These are phyloP conservation scores for Archips crataeganus DNA, from an alignment of 2,888 invertebrate genomes.

Conservation along the genomic window DNA sequence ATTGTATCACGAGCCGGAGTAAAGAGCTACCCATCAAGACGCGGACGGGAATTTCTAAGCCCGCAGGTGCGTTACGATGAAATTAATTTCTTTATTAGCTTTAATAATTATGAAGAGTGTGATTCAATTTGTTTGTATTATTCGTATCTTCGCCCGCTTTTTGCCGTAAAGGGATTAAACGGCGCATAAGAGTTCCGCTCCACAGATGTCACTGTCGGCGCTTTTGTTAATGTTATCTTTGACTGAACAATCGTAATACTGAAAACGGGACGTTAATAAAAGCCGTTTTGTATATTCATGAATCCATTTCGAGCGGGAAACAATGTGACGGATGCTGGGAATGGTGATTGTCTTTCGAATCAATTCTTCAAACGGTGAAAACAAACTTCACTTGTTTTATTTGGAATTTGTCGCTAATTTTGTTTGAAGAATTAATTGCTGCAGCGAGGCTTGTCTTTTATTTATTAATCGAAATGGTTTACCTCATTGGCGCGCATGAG, in stretches of 20 bases:
- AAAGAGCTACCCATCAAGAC: slow-evolving; percentile 5
- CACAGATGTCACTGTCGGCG: slow-evolving; percentile 45
- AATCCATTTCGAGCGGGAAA: slow-evolving; percentile 52
- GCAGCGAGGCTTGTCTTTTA: neutral
- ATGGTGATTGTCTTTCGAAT: slow-evolving; percentile 62
- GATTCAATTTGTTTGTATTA: slow-evolving; percentile 19
- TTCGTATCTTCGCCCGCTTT: slow-evolving; percentile 17
- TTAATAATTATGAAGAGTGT: slow-evolving; percentile 16
- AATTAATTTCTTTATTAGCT: slow-evolving; percentile 15
- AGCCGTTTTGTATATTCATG: slow-evolving; percentile 71
- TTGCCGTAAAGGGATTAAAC: slow-evolving; percentile 35
- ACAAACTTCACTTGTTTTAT: slow-evolving; percentile 39
- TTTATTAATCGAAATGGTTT: neutral
- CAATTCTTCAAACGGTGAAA: slow-evolving; percentile 49
- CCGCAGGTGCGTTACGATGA: neutral
- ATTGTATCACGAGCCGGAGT: slow-evolving; percentile 19
- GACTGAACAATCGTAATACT: slow-evolving; percentile 56
- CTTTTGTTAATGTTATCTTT: slow-evolving; percentile 54
- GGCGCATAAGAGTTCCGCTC: slow-evolving; percentile 44
- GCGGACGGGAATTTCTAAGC: neutral
- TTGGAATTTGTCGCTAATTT: slow-evolving; percentile 35
- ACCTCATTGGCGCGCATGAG: neutral
- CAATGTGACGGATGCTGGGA: slow-evolving; percentile 57
- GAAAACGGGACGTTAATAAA: slow-evolving; percentile 62
- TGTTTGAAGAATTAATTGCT: slow-evolving; percentile 30